These are phyloP conservation scores for Pampusana beccarii DNA, from an alignment of 2,113 vertebrate genomes.

Conservation along the genomic window DNA sequence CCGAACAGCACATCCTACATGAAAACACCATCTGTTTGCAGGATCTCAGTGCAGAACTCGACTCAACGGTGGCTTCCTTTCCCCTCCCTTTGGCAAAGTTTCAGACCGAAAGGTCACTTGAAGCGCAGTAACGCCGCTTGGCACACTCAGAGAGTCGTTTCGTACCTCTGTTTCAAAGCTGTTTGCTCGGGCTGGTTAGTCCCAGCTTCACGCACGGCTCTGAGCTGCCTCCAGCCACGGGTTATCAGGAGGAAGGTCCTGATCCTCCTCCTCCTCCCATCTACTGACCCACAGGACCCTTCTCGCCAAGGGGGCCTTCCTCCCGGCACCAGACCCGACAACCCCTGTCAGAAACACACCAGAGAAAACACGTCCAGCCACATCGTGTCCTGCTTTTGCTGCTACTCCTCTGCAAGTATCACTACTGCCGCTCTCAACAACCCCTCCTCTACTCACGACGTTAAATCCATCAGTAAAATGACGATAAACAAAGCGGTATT, in stretches of 20 bases:
- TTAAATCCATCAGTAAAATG: background rate
- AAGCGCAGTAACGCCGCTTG: constrained; percentile 5
- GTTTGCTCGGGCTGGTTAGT: background rate
- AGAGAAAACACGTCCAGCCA: background rate
- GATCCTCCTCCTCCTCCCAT: background rate
- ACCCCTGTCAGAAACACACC: background rate
- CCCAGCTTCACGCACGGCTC: background rate
- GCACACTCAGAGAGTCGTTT: background rate
- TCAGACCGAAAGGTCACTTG: constrained; percentile 63
- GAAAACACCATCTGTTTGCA: constrained; percentile 58
- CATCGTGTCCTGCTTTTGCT: background rate
- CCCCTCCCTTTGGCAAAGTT: constrained; percentile 58
- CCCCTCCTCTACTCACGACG: background rate
- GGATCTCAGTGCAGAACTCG: constrained; percentile 28
- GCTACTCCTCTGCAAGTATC: background rate
- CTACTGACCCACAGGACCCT: background rate
- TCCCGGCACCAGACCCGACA: background rate
- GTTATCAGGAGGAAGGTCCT: background rate
- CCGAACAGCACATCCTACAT: background rate
- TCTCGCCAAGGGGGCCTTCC: background rate
- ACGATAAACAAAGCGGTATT: background rate
- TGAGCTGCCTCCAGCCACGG: background rate
- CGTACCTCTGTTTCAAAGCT: background rate
- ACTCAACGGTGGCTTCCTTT: constrained; percentile 44
- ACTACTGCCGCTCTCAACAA: background rate